Evolutionary conservation across 2,888 invertebrate species (phyloP), one percentile per base, ranked within the genome.

Genomic region (Drosophila bunnanda): DNA sequence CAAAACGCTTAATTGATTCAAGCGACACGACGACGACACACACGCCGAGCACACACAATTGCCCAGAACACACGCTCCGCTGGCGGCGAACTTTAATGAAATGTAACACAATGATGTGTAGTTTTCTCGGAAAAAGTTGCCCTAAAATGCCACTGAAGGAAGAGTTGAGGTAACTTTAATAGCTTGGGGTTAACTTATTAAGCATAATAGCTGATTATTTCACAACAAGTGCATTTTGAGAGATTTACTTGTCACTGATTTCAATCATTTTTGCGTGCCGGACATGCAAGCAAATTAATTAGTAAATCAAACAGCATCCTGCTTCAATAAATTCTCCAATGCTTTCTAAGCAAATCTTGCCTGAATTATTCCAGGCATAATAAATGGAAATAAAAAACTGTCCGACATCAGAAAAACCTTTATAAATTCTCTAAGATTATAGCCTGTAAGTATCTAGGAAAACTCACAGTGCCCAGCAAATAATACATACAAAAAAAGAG

Each of bases 1-100:
- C 46, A 69, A 61, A 69, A 85, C 67, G 77, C 67, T 75, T 80
- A 82, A 84, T 88, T 84, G 79, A 88, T 80, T 88, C 69, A 71
- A 74, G 66, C 68, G 65, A 65, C 66, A 70, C 65, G 57, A 50
- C 34, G 15, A 15, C 20, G 34, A 69, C 66, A 70, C 65, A 69
- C 56, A 53, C n/a, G 10, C 25, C n/a, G 4, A 20, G n/a, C 20
- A 32, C 22, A 41, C 20, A 54, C 36, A 54, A 54, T 54, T 12
- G 53, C 52, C 20, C 2, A 2, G 9, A n/a, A 12, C 28, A 12
- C 28, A 17, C 13, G 28, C 39, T n/a, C 4, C 7, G 52, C 34
- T 9, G 50, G 13, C 50, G 12, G 12, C 8, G 20, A 38, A 36
- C 62, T 64, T 62, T 50, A 17, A 43, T 50, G 5, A 4, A 4